phyloP scores from a whole-genome alignment of 2,113 vertebrate genomes.

The Pygoscelis adeliae region DNA sequence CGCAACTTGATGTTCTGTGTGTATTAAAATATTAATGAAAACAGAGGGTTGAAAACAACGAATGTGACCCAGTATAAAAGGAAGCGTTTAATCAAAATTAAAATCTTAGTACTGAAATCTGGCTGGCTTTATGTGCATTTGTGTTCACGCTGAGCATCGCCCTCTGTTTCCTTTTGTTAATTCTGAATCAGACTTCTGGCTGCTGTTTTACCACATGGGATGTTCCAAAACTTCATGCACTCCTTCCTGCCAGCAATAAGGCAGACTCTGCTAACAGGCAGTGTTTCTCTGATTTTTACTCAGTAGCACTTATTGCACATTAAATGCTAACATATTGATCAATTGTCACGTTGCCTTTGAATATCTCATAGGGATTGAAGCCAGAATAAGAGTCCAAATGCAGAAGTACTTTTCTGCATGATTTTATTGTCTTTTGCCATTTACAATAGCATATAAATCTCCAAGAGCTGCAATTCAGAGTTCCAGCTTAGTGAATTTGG shows the following conservation, averaged over 20 bases:
- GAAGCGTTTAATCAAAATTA: constrained; percentile 54
- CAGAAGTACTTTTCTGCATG: background rate
- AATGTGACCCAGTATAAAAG: background rate
- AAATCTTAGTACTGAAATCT: constrained; percentile 58
- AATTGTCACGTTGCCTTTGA: background rate
- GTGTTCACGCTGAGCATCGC: background rate
- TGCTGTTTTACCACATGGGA: background rate
- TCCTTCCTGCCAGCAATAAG: background rate
- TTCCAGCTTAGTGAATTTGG: background rate
- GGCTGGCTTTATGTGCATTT: background rate
- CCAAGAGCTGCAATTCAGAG: background rate
- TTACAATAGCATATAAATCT: background rate
- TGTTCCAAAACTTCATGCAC: background rate
- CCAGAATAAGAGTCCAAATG: background rate
- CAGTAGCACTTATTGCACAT: background rate
- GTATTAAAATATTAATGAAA: constrained; percentile 46
- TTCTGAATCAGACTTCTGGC: constrained; percentile 19
- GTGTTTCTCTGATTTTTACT: constrained; percentile 13
- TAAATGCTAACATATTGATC: constrained; percentile 46
- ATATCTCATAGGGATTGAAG: background rate
- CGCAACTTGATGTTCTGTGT: background rate
- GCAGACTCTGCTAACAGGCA: background rate
- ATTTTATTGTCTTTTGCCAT: constrained; percentile 23
- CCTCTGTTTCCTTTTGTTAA: constrained; percentile 36
- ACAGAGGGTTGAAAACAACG: background rate